Percentiles rank a stretch among this genome's conserved stretches.
phyloP scores from a whole-genome alignment of 2,797 vertebrate species.

The Falco novaeseelandiae region DNA sequence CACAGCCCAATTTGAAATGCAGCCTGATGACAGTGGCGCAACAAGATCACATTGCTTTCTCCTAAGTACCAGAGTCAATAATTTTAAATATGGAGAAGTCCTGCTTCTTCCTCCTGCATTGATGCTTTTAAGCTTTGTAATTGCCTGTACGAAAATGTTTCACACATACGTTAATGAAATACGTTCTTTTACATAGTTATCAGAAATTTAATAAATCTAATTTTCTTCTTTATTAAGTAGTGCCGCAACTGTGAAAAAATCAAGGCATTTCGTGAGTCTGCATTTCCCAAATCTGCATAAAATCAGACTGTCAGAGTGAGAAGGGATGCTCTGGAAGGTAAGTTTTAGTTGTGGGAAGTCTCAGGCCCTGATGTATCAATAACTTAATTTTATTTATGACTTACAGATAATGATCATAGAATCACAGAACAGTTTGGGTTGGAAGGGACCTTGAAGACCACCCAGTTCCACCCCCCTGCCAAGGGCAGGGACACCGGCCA shows the following conservation, averaged over 20 bases:
- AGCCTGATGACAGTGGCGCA: not conserved
- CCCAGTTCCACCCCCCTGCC: no score
- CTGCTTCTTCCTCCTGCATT: not conserved
- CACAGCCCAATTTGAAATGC: not conserved
- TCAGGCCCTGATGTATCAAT: not conserved
- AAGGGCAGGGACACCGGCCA: no score
- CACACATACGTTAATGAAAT: not conserved
- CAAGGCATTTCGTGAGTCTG: not conserved
- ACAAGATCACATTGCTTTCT: not conserved
- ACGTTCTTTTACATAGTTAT: not conserved
- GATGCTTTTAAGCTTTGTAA: not conserved
- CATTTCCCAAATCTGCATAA: not conserved
- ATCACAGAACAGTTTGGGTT: not conserved
- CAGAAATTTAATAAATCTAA: not conserved
- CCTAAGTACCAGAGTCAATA: not conserved
- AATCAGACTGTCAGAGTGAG: not conserved
- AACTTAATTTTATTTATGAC: not conserved
- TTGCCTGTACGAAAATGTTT: not conserved
- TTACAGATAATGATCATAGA: not conserved
- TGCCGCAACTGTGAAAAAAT: not conserved
- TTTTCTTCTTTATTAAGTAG: not conserved
- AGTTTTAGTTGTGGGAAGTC: not conserved
- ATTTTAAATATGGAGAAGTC: not conserved
- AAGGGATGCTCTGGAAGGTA: not conserved
- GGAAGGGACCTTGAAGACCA: not conserved